Evolutionary conservation across 2,888 invertebrate genomes (phyloP).

Genomic region (Cataglyphis albicans): DNA sequence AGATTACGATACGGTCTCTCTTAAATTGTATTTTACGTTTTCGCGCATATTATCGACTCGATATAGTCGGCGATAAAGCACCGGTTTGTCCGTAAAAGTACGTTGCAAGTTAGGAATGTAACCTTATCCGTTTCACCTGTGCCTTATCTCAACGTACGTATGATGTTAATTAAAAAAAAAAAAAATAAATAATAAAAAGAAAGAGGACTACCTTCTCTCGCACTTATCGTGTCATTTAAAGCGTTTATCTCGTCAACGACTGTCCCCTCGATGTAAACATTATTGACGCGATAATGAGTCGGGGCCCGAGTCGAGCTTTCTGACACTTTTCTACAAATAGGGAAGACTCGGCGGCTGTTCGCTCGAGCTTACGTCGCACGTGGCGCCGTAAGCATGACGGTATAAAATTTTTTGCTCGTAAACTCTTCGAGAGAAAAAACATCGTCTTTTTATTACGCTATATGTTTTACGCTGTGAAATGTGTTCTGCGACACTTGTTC

Average conservation of each 20-base stretch:
- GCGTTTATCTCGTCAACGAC: conserved; percentile 76
- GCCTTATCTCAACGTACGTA: conserved; percentile 67
- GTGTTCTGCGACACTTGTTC: conserved; percentile 48
- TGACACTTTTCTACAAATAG: conserved; percentile 67
- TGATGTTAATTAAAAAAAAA: conserved; percentile 72
- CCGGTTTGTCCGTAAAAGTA: conserved; percentile 6
- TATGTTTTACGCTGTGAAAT: conserved; percentile 60
- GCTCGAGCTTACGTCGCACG: conserved; percentile 47
- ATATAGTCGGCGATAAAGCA: conserved; percentile 29
- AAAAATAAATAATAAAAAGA: neutral
- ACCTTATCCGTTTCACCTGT: conserved; percentile 62
- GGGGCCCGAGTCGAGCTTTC: conserved; percentile 58
- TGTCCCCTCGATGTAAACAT: conserved; percentile 74
- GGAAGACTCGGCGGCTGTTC: conserved; percentile 21
- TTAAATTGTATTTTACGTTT: conserved; percentile 41
- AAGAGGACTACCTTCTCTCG: conserved; percentile 48
- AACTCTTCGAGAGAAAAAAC: conserved; percentile 48
- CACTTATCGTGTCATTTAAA: conserved; percentile 74
- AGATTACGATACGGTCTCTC: conserved; percentile 32
- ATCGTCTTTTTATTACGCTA: conserved; percentile 63
- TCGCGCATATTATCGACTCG: conserved; percentile 40
- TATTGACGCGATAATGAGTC: conserved; percentile 74
- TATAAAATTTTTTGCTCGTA: conserved; percentile 50
- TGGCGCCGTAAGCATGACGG: conserved; percentile 42
- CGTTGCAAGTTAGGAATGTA: conserved; percentile 56